A percentile compares a stretch with the other conserved stretches of the same genome.
Conservation (phyloP, 2,888 invertebrate species). For the Rapana venosa region DNA sequence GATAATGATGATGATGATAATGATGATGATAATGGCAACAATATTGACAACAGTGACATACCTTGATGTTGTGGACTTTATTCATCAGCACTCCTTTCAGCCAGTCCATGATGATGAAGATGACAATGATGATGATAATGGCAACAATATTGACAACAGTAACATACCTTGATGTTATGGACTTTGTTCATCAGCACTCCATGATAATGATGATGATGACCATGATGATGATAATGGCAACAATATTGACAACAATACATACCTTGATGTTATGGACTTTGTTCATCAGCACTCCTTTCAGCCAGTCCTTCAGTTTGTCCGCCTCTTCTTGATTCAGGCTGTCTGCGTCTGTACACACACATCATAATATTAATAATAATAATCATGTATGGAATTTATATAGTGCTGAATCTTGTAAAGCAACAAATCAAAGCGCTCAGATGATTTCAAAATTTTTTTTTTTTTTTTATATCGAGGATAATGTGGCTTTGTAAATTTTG, state of each 20-base stretch:
- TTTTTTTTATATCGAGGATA: too few species aligned
- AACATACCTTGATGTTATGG: slow-evolving; percentile 84
- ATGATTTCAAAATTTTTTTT: too few species aligned
- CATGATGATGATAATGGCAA: not conserved
- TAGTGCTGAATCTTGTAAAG: too few species aligned
- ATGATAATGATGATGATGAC: too few species aligned
- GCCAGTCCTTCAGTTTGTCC: slow-evolving; percentile 88
- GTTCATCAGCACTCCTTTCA: slow-evolving; percentile 87
- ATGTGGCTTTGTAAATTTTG: too few species aligned
- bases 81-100: slow-evolving; percentile 87
- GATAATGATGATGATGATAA: too few species aligned
- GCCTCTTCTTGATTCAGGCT: slow-evolving; percentile 87
- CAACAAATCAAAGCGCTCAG: too few species aligned
- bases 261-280: slow-evolving; percentile 89
- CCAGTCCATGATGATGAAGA: slow-evolving; percentile 82
- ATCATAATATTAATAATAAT: too few species aligned
- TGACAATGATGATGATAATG: too few species aligned
- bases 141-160: not conserved
- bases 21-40: too few species aligned
- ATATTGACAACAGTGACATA: slow-evolving; percentile 50
- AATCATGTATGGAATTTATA: too few species aligned
- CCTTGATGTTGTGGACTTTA: slow-evolving; percentile 89
- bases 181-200: slow-evolving; percentile 88
- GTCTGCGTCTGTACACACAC: slow-evolving; percentile 81
- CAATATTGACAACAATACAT: slow-evolving; percentile 21